These are phyloP conservation scores for Beris chalybata DNA, from an alignment of 2,888 invertebrate genomes.

Conservation along the genomic window DNA sequence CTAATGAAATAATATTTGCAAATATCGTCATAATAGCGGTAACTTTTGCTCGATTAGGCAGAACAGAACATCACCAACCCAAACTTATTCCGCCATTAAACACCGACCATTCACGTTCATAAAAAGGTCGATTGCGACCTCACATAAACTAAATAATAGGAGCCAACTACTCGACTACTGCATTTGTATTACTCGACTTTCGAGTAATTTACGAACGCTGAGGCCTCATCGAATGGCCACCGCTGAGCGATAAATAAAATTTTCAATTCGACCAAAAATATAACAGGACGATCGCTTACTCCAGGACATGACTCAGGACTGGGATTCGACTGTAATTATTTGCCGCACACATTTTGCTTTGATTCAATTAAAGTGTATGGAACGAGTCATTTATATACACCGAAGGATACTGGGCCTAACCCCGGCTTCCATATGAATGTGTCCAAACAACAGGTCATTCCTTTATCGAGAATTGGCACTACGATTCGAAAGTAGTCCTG, in stretches of 20 bases:
- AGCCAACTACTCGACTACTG: slow-evolving; percentile 27
- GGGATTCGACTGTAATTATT: slow-evolving; percentile 35
- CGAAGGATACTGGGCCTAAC: not conserved
- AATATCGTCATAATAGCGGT: no score
- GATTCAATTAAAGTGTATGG: slow-evolving; percentile 37
- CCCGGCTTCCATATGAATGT: no score
- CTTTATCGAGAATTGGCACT: no score
- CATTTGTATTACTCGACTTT: slow-evolving; percentile 33
- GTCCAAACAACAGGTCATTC: no score
- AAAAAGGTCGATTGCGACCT: slow-evolving; percentile 38
- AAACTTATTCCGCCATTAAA: slow-evolving; percentile 30
- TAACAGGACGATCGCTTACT: slow-evolving; percentile 31
- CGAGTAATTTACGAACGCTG: slow-evolving; percentile 33
- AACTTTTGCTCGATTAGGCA: no score
- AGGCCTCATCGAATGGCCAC: slow-evolving; percentile 38
- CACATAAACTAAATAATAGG: slow-evolving; percentile 37
- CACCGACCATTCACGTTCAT: slow-evolving; percentile 28
- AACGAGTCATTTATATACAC: slow-evolving; percentile 32
- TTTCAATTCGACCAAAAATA: slow-evolving; percentile 40
- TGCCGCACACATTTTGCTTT: slow-evolving; percentile 36
- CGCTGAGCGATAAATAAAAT: slow-evolving; percentile 39
- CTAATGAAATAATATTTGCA: no score
- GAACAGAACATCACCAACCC: no score
- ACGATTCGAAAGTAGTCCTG: no score
- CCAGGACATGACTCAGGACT: slow-evolving; percentile 4